Evolutionary conservation across 2,797 vertebrate genomes (phyloP).

Genomic region (Potorous gilbertii): DNA sequence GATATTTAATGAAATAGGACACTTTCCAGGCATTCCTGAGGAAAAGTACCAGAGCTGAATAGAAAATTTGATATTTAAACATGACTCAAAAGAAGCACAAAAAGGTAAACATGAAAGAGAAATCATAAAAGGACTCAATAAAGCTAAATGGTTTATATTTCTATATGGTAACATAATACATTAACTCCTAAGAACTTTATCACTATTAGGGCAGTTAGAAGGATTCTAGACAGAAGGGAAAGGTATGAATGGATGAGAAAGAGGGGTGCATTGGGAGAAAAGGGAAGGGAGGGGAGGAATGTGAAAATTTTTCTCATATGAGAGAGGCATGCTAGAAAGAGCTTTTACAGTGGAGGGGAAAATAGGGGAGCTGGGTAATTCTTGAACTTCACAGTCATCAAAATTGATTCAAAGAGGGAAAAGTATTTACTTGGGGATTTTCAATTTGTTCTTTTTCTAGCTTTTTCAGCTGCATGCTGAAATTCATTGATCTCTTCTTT

Average conservation of each 20-base stretch:
- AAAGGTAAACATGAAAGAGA: not conserved
- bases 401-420: not conserved
- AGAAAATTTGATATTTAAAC: not conserved
- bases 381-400: not conserved
- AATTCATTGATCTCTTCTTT: too few species aligned
- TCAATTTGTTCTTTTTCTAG: too few species aligned
- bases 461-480: too few species aligned
- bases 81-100: not conserved
- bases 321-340: not conserved
- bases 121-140: not conserved
- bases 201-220: too few species aligned
- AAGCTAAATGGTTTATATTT: not conserved
- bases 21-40: not conserved
- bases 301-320: not conserved
- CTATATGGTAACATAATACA: not conserved
- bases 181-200: too few species aligned
- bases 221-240: too few species aligned
- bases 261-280: not conserved
- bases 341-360: not conserved
- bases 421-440: not conserved
- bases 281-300: not conserved
- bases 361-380: too few species aligned
- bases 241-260: too few species aligned
- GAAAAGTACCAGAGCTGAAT: not conserved
- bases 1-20: not conserved